phyloP scores from a whole-genome alignment of 2,797 vertebrate genomes.

The Streptopelia turtur region DNA sequence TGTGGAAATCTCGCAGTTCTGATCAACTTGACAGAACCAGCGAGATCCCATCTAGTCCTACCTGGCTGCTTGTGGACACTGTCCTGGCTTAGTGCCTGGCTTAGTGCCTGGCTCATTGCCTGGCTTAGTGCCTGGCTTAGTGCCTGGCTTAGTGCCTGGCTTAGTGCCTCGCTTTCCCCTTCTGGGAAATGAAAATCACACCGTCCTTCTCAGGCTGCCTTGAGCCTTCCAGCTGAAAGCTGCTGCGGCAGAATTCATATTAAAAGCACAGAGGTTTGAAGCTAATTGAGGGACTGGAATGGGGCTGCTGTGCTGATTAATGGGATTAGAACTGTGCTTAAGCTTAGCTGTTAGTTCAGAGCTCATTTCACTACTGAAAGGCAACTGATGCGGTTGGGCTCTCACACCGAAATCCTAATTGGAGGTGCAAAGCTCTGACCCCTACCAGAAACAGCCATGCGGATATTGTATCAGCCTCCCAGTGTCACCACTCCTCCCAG shows the following conservation, averaged over 20 bases:
- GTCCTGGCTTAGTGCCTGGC: background rate
- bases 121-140: background rate
- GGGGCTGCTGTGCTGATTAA: background rate
- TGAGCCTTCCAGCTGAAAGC: background rate
- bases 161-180: background rate
- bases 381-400: background rate
- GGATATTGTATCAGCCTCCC: background rate
- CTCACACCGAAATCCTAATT: background rate
- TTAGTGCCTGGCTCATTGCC: no score
- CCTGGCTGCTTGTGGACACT: background rate
- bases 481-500: no score
- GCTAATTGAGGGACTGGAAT: background rate
- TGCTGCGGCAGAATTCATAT: fast-evolving
- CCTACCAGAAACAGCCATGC: background rate
- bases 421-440: background rate
- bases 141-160: background rate
- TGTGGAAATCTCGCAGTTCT: background rate
- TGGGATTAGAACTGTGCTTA: background rate
- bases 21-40: background rate
- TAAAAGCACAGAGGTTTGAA: background rate
- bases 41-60: background rate
- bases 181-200: background rate
- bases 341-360: background rate
- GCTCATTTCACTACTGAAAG: background rate
- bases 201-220: background rate